Evolutionary conservation across 2,797 vertebrate genomes (phyloP).

Genomic region (Ara ararauna): DNA sequence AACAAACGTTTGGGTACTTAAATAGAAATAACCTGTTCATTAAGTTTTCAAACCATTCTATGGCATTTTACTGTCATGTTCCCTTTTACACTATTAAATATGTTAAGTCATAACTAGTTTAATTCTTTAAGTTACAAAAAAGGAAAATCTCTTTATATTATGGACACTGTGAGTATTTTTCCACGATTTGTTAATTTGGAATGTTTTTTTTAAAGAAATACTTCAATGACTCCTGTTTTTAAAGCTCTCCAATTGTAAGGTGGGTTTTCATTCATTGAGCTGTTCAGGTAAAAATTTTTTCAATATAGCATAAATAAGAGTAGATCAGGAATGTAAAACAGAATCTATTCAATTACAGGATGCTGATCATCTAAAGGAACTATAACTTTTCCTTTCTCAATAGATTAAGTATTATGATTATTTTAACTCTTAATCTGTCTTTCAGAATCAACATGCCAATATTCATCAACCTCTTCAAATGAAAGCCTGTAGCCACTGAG

Average conservation of each 20-base stretch:
- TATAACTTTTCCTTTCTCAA: neutral
- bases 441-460: neutral
- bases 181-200: neutral
- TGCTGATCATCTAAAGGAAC: constrained; percentile 48
- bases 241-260: neutral
- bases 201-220: neutral
- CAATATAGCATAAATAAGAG: constrained; percentile 14
- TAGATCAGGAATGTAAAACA: constrained; percentile 22
- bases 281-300: constrained; percentile 58
- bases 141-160: neutral
- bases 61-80: neutral
- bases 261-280: neutral
- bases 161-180: neutral
- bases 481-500: neutral
- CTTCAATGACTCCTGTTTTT: neutral
- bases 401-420: neutral
- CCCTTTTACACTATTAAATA: neutral
- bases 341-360: constrained; percentile 63
- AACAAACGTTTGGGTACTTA: neutral
- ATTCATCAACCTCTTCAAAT: neutral
- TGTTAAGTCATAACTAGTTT: neutral
- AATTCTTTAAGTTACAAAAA: neutral
- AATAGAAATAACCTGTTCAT: neutral
- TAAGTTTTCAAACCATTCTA: neutral
- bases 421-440: neutral